A percentile compares a stretch with the other conserved stretches of the same genome.
Evolutionary conservation across 2,113 vertebrate genomes (phyloP).

Genomic region (mouse (Mus musculus)): DNA sequence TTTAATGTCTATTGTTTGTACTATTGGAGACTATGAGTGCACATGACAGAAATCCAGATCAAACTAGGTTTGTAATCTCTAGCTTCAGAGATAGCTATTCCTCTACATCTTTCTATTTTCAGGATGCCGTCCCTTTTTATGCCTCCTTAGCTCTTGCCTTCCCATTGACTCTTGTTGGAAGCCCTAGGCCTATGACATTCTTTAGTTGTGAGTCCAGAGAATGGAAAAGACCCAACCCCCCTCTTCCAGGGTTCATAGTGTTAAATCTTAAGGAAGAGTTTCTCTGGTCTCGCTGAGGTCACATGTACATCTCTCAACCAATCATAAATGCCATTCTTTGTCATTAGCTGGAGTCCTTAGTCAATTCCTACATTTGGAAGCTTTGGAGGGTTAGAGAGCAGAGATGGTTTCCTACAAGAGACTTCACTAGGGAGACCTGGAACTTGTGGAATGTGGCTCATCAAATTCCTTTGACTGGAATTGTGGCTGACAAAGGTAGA

Average conservation of each 20-base stretch:
- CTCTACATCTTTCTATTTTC: not conserved
- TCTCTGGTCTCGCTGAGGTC: conserved; percentile 14
- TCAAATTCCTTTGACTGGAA: not conserved
- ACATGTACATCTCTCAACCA: not conserved
- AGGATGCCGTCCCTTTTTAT: not conserved
- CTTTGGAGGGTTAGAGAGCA: not conserved
- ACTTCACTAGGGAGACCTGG: not conserved
- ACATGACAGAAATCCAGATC: conserved; percentile 10
- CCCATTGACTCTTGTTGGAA: not conserved
- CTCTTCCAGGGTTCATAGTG: not conserved
- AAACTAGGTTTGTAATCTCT: not conserved
- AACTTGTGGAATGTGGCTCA: not conserved
- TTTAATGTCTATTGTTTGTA: not conserved
- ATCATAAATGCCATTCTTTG: not conserved
- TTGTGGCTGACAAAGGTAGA: not conserved
- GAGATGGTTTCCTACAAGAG: not conserved
- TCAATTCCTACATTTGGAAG: not conserved
- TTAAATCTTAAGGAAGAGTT: conserved; percentile 21
- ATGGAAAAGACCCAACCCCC: not conserved
- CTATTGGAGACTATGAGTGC: not conserved
- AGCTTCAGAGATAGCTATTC: not conserved
- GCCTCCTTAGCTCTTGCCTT: not conserved
- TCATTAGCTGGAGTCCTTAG: not conserved
- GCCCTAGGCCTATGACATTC: not conserved
- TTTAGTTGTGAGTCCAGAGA: not conserved